Base-by-base conservation (phyloP, 2,113 vertebrate species). In the Etia nguti region DNA sequence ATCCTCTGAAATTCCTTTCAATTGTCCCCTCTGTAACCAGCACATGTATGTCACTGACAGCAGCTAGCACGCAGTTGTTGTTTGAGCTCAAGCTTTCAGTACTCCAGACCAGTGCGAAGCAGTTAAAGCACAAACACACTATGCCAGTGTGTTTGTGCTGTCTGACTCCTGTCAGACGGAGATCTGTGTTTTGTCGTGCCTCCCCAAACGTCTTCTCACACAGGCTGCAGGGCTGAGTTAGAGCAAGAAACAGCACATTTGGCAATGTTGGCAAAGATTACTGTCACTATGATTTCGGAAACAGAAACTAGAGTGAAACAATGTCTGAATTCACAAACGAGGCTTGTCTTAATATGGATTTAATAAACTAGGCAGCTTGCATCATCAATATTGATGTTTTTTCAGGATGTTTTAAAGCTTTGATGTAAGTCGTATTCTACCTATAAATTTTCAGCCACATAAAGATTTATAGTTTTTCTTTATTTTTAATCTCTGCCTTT, bases 241-340 rank as follows among this genome's bases (percentile, higher is more conserved):
- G 85, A 50, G 57, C 50, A 81, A 82, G 75, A 83, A 34, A 48
- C 20, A 8, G 16, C 84, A 77, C 85, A 85, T 84, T 89, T 81
- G 86, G 83, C 83, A 83, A 80, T 86, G 85, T 73, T 91, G 90
- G 79, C 73, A 89, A 41, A 85, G 75, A 92, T 92, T 88, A 84
- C 75, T 90, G 89, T 88, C 87, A 89, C 57, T 84, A 56, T 54
- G 24, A 13, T 59, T 90, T 92, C 6, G 31, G 26, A 80, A 75
- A 82, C 16, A 48, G 62, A 88, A 82, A 75, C 13, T 68, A 86
- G 56, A 84, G 46, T 73, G 83, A 88, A 88, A 86, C 79, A 77
- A 29, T 85, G 38, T 87, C 56, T 18, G 26, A 15, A 26, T 82
- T 34, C 8, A 85, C 60, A 31, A 79, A 65, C 26, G 8, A 57